Base-by-base conservation (phyloP, 2,113 vertebrate genomes). In the Passer montanus region DNA sequence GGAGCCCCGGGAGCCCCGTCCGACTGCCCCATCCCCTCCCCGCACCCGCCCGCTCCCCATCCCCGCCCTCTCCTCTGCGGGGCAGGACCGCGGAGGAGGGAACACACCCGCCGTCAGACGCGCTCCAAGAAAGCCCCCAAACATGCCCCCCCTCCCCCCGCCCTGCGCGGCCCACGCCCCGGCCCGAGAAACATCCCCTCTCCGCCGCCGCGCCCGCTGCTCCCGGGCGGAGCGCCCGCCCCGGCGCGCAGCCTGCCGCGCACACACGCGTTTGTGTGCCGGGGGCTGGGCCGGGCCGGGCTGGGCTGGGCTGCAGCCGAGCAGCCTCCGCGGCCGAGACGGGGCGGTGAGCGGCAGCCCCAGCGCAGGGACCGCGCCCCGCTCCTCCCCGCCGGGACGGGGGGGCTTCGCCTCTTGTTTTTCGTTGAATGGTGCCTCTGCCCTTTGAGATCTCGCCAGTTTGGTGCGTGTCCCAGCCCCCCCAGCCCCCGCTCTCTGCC, bases 71-170 rank as follows among this genome's bases (percentile, higher is more conserved):
- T 53, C 83, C 63, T 84, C 68, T 63, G 83, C 86, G 31, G 78
- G 89, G 94, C 86, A 94, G 92, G 68, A 90, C 63, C 62, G 27
- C 79, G 74, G 70, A 78, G 87, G 90, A 84, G 59, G 83, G 79
- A 90, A 69, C 83, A 87, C 62, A 87, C 30, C 52, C 80, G 50
- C 77, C 23, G 81, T 37, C 77, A 89, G 68, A 49, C 47, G 53
- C 1, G 58, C 63, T 72, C 73, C 31, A 11, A 87, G 81, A 68
- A 84, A 58, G 49, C 63, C 73, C 67, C 52, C 68, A 28, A 41
- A 49, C 37, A 22, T 18, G 23, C 30, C 15, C 55, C 21, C 67
- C 33, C 55, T 16, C 2, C 70, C 50, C 24, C 72, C 60, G 35
- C 52, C 53, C 24, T 15, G 21, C 24, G 11, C 11, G 5, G 9